These are phyloP conservation scores for Heptranchias perlo DNA, from an alignment of 2,113 vertebrate genomes.

Conservation along the genomic window DNA sequence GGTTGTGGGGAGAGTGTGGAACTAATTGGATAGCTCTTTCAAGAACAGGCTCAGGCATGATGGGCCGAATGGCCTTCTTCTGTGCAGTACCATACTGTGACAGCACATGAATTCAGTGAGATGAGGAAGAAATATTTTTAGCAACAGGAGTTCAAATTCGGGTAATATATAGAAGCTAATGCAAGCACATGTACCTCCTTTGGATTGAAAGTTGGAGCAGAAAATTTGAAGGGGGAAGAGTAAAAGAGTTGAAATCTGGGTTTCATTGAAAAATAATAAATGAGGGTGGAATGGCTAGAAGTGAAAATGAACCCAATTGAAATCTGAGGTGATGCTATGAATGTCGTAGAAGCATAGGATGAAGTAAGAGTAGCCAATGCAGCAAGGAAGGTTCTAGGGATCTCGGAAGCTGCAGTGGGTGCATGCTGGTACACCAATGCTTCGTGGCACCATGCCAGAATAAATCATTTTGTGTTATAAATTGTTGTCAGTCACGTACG, in stretches of 20 bases:
- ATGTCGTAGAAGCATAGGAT: not conserved
- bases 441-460: not conserved
- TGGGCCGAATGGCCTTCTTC: no score
- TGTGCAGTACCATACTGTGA: no score
- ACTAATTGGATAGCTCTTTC: no score
- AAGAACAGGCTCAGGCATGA: no score
- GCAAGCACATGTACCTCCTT: not conserved
- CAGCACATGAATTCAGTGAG: not conserved
- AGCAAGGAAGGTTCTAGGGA: not conserved
- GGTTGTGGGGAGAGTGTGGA: no score
- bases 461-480: not conserved
- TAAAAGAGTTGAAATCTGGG: not conserved
- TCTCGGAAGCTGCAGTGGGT: not conserved
- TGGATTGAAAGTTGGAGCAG: not conserved
- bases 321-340: not conserved
- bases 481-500: not conserved
- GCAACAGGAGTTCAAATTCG: not conserved
- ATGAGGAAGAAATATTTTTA: not conserved
- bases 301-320: not conserved
- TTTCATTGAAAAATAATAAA: not conserved
- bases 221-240: not conserved
- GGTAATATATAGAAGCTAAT: not conserved
- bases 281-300: not conserved
- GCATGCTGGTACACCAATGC: not conserved
- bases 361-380: not conserved